These are phyloP conservation scores for Musca vetustissima DNA, from an alignment of 1,140 invertebrate genomes.

Conservation along the genomic window DNA sequence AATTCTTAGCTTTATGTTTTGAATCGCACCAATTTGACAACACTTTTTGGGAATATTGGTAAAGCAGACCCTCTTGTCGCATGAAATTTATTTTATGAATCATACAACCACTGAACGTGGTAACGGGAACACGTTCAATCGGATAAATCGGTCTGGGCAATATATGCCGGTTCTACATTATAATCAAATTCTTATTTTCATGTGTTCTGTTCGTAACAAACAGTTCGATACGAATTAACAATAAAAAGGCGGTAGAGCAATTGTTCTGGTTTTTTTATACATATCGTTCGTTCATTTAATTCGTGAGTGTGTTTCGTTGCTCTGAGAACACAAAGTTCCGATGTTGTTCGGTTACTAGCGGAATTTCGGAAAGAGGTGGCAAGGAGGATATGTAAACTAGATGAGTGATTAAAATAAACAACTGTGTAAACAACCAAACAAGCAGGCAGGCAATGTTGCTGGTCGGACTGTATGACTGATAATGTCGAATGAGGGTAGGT, in stretches of 20 bases:
- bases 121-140: conserved; percentile 11
- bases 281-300: too few species aligned
- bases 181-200: background rate
- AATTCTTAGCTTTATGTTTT: too few species aligned
- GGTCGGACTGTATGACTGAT: background rate
- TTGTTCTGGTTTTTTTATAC: background rate
- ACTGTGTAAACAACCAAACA: conserved; percentile 9
- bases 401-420: conserved; percentile 10
- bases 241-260: background rate
- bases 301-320: too few species aligned
- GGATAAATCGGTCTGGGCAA: background rate
- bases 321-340: too few species aligned
- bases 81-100: background rate
- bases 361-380: too few species aligned
- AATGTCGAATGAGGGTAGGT: conserved; percentile 13
- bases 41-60: background rate
- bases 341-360: too few species aligned
- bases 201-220: too few species aligned
- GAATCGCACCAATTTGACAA: too few species aligned
- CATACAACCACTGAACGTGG: conserved; percentile 15
- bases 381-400: too few species aligned
- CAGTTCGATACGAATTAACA: background rate
- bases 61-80: too few species aligned
- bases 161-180: background rate
- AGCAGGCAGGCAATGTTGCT: background rate